A percentile compares a stretch with the other conserved stretches of the same genome.
Evolutionary conservation across 2,888 invertebrate genomes (phyloP).

Genomic region (Cataglyphis rosenhaueri): DNA sequence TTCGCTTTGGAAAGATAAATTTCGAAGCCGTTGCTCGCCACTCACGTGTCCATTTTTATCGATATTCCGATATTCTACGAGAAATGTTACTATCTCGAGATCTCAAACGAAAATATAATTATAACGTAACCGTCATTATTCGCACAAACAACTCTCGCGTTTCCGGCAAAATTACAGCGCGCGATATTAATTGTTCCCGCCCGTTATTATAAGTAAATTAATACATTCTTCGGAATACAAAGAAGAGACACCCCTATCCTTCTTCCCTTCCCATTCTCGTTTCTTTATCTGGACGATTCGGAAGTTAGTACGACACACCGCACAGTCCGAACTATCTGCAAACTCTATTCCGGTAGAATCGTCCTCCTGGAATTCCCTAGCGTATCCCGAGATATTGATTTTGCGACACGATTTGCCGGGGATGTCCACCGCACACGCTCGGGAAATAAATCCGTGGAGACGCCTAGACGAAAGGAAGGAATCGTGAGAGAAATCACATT

Average conservation of each 20-base stretch:
- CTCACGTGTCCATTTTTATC: slow-evolving; percentile 32
- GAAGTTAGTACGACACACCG: slow-evolving; percentile 30
- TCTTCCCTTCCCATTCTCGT: not conserved
- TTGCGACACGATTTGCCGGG: slow-evolving; percentile 64
- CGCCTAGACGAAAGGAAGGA: slow-evolving; percentile 38
- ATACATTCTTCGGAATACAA: not conserved
- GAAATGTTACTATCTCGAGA: slow-evolving; percentile 21
- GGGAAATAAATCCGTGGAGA: slow-evolving; percentile 60
- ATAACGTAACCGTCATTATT: slow-evolving; percentile 6
- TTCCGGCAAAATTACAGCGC: not conserved
- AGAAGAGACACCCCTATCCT: not conserved
- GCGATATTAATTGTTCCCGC: slow-evolving; percentile 31
- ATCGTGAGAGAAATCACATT: slow-evolving; percentile 72
- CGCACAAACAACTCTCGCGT: not conserved
- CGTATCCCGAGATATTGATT: slow-evolving; percentile 69
- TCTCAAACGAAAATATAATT: slow-evolving; percentile 14
- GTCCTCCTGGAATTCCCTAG: slow-evolving; percentile 43
- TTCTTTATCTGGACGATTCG: slow-evolving; percentile 11
- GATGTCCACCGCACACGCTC: slow-evolving; percentile 48
- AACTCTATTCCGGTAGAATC: slow-evolving; percentile 62
- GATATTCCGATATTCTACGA: slow-evolving; percentile 34
- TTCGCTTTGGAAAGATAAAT: slow-evolving; percentile 43
- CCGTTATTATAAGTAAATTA: too few relatives aligned
- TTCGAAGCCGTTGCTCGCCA: slow-evolving; percentile 12
- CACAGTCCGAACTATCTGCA: slow-evolving; percentile 44